Evolutionary conservation across 2,888 invertebrate species (phyloP).

Genomic region (Amblyjoppa proteus): DNA sequence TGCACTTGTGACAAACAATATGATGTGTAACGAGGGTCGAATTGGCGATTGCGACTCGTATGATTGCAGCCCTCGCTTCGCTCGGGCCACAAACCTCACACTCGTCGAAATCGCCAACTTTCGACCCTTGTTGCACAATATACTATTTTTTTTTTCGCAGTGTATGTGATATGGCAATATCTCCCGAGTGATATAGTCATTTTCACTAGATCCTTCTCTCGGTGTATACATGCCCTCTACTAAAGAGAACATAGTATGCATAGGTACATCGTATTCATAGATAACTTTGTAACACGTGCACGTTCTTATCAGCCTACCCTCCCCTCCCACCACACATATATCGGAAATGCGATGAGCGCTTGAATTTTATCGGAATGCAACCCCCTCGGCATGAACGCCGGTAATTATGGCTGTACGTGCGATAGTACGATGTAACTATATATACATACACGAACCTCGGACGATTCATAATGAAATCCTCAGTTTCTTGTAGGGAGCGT

Average conservation of each 20-base stretch:
- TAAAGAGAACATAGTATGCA: not conserved
- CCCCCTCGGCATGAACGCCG: constrained; percentile 35
- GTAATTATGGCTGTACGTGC: constrained; percentile 48
- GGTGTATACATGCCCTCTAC: not conserved
- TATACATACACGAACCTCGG: not conserved
- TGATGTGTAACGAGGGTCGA: too few relatives aligned
- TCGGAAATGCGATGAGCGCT: constrained; percentile 61
- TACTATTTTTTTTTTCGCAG: too few relatives aligned
- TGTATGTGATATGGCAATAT: too few relatives aligned
- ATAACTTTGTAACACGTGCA: not conserved
- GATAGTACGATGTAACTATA: constrained; percentile 18
- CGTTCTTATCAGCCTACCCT: constrained; percentile 42
- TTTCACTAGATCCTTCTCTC: too few relatives aligned
- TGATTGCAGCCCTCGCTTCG: too few relatives aligned
- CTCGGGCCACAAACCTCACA: too few relatives aligned
- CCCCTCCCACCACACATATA: constrained; percentile 15
- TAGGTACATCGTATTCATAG: not conserved
- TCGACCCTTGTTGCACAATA: too few relatives aligned
- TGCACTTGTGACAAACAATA: too few relatives aligned
- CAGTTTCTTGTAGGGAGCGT: not conserved
- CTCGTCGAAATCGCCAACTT: too few relatives aligned
- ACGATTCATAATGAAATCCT: constrained; percentile 7
- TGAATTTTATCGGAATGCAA: constrained; percentile 63
- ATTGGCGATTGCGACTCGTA: too few relatives aligned
- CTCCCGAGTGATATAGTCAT: too few relatives aligned